These are phyloP conservation scores for Haliaeetus leucogaster DNA, from an alignment of 2,113 vertebrate genomes.

Conservation along the genomic window DNA sequence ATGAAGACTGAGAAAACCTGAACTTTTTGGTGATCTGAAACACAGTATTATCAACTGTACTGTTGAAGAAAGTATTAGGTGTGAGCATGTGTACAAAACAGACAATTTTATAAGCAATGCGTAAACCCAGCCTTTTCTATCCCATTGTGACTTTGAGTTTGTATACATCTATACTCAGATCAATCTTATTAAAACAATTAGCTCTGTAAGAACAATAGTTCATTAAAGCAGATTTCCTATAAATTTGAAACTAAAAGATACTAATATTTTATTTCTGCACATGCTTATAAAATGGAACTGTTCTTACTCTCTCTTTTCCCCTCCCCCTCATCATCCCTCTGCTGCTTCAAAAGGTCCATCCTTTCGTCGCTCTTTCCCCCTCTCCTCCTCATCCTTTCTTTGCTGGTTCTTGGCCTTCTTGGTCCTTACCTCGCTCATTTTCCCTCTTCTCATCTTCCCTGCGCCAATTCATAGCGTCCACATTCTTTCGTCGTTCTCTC, in stretches of 20 bases:
- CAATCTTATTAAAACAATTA: not conserved
- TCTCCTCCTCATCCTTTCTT: constrained; percentile 19
- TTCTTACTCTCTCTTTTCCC: not conserved
- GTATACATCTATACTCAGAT: not conserved
- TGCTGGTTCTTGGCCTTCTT: constrained; percentile 25
- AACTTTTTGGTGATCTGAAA: not conserved
- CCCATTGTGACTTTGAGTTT: not conserved
- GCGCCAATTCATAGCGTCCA: constrained; percentile 65
- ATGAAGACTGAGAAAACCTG: not conserved
- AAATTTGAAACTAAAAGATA: not conserved
- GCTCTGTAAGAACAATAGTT: not conserved
- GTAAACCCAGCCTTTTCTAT: not conserved
- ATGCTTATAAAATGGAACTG: not conserved
- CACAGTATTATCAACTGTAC: not conserved
- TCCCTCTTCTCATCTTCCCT: constrained; percentile 69
- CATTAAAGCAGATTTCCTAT: not conserved
- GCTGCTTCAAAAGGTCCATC: not conserved
- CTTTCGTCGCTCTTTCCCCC: not conserved
- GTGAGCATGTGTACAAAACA: not conserved
- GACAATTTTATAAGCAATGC: not conserved
- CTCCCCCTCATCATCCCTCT: constrained; percentile 17
- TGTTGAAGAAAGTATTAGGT: not conserved
- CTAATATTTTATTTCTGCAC: not conserved
- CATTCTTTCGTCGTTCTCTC: constrained; percentile 65
- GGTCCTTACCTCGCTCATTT: constrained; percentile 68